Evolutionary conservation across 2,888 invertebrate species (phyloP).

Genomic region (Mythimna impura): DNA sequence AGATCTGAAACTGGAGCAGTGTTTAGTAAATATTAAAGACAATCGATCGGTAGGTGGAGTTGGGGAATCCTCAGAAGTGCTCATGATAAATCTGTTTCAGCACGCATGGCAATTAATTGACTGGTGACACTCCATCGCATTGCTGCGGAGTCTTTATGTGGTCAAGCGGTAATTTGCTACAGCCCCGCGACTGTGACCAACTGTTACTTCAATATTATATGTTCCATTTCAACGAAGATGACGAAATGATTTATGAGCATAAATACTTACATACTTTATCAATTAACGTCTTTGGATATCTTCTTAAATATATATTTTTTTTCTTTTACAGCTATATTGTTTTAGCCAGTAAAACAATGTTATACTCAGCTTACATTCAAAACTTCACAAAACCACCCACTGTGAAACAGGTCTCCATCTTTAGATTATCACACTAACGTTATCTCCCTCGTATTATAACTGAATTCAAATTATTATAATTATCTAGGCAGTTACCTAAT

Average conservation of each 20-base stretch:
- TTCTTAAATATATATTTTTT: neutral
- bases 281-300: neutral
- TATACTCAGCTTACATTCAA: slow-evolving; percentile 1
- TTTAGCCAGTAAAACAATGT: slow-evolving; percentile 9
- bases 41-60: slow-evolving; percentile 60
- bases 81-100: slow-evolving; percentile 83
- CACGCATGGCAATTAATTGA: slow-evolving; percentile 86
- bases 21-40: slow-evolving; percentile 53
- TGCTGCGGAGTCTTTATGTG: slow-evolving; percentile 72
- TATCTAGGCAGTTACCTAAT: slow-evolving; percentile 68
- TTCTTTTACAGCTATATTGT: slow-evolving; percentile 16
- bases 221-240: slow-evolving; percentile 10
- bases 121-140: slow-evolving; percentile 69
- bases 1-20: slow-evolving; percentile 61
- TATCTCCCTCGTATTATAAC: slow-evolving; percentile 69
- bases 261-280: neutral
- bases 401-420: slow-evolving; percentile 66
- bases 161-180: slow-evolving; percentile 79
- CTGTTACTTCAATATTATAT: slow-evolving; percentile 59
- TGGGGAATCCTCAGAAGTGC: slow-evolving; percentile 82
- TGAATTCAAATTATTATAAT: slow-evolving; percentile 71
- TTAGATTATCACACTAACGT: slow-evolving; percentile 62
- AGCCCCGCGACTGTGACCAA: slow-evolving; percentile 67
- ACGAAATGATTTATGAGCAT: slow-evolving; percentile 7
- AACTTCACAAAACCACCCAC: slow-evolving; percentile 63